Evolutionary conservation across 2,113 vertebrate genomes (phyloP).

Genomic region (Callaeas wilsoni): DNA sequence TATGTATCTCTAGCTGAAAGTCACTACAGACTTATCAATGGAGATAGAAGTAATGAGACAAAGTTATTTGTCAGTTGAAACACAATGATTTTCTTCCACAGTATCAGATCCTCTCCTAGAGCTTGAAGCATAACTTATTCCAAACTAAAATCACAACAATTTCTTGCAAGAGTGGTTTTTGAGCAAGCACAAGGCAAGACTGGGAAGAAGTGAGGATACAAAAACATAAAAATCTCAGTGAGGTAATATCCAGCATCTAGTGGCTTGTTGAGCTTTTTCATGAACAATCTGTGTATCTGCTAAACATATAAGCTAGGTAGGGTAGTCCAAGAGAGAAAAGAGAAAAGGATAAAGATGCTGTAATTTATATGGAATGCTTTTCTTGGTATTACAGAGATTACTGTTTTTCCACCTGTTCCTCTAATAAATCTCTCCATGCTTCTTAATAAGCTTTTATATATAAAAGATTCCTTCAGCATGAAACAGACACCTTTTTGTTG

Average conservation of each 20-base stretch:
- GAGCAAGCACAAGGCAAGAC: not conserved
- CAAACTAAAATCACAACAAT: not conserved
- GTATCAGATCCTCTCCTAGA: not conserved
- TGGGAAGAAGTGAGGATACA: not conserved
- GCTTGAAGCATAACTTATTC: not conserved
- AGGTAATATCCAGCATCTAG: not conserved
- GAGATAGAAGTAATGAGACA: not conserved
- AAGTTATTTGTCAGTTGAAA: not conserved
- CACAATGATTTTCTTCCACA: not conserved
- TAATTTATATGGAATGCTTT: not conserved
- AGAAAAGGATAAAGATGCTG: not conserved
- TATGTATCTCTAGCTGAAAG: not conserved
- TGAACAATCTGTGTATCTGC: not conserved
- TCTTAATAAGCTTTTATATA: not conserved
- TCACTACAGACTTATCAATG: not conserved
- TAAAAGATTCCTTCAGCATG: not conserved
- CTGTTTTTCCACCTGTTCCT: not conserved
- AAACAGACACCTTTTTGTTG: not conserved
- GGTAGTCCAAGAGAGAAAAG: not conserved
- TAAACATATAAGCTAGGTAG: not conserved
- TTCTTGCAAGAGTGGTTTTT: not conserved
- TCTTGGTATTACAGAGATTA: not conserved
- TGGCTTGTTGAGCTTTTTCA: not conserved
- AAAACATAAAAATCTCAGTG: not conserved
- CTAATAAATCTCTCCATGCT: not conserved